These are phyloP conservation scores for Rhimphoctona megacephalus DNA, from an alignment of 2,888 invertebrate species.

Conservation along the genomic window DNA sequence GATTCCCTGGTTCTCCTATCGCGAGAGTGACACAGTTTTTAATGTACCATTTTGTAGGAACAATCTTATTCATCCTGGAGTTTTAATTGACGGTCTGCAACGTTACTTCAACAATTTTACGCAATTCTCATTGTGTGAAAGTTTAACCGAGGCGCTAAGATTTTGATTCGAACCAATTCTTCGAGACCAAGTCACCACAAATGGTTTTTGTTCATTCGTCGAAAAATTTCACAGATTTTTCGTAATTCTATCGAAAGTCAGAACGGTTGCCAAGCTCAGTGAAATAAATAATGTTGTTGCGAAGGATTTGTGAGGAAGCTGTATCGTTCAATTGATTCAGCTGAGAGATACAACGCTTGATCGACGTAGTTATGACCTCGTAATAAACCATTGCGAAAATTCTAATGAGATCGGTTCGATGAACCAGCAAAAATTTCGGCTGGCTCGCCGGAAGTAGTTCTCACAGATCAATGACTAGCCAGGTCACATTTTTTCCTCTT, in stretches of 20 bases:
- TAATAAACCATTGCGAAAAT: slow-evolving; percentile 59
- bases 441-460: slow-evolving; percentile 74
- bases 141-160: neutral
- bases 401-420: slow-evolving; percentile 58
- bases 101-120: neutral
- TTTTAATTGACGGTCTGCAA: neutral
- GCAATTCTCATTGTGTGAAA: neutral
- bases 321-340: slow-evolving; percentile 25
- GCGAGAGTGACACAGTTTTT: neutral
- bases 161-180: neutral
- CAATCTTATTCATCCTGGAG: neutral
- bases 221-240: slow-evolving; percentile 30
- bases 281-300: neutral
- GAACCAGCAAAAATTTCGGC: slow-evolving; percentile 66
- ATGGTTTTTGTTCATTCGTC: neutral
- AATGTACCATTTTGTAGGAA: slow-evolving; percentile 5
- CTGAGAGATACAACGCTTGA: slow-evolving; percentile 6
- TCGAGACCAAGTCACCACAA: neutral
- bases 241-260: slow-evolving; percentile 9
- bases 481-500: slow-evolving; percentile 73
- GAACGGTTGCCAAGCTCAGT: neutral
- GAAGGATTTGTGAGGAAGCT: slow-evolving; percentile 6
- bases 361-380: slow-evolving; percentile 17
- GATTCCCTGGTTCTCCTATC: slow-evolving; percentile 1
- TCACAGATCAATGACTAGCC: slow-evolving; percentile 75